These are phyloP conservation scores for Poeciliopsis gracilis DNA, from an alignment of 2,797 vertebrate species.

Conservation along the genomic window DNA sequence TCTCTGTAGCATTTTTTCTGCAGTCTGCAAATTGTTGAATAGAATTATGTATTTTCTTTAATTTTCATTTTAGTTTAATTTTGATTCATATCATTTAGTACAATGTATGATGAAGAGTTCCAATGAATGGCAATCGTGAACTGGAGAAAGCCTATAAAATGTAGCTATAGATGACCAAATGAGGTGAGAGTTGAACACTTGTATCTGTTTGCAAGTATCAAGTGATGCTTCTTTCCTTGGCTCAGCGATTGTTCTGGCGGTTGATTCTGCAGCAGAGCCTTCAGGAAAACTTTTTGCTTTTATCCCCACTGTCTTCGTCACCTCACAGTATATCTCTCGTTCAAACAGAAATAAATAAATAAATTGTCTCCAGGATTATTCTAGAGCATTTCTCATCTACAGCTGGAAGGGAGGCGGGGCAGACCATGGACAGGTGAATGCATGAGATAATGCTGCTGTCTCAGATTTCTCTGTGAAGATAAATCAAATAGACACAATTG, in stretches of 20 bases:
- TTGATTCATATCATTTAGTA: constrained; percentile 9
- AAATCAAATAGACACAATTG: background rate
- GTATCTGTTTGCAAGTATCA: background rate
- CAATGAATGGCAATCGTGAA: constrained; percentile 1
- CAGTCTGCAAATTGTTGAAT: background rate
- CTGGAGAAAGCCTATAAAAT: background rate
- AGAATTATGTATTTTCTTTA: constrained; percentile 3
- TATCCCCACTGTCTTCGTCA: background rate
- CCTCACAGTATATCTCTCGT: background rate
- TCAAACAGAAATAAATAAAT: background rate
- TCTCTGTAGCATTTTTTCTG: constrained; percentile 20
- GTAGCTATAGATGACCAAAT: background rate
- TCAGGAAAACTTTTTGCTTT: background rate
- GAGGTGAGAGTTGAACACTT: background rate
- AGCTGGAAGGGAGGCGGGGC: background rate
- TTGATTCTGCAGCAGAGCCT: background rate
- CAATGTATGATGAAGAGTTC: constrained; percentile 1
- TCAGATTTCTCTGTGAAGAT: background rate
- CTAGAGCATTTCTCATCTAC: background rate
- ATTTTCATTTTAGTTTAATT: background rate
- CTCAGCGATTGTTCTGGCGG: background rate
- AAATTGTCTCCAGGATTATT: background rate
- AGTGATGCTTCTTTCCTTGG: background rate
- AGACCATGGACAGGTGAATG: background rate
- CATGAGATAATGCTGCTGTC: background rate